Evolutionary conservation across 2,888 invertebrate species (phyloP), one percentile per base, ranked within the genome.

Genomic region (Melangyna quadrimaculata): DNA sequence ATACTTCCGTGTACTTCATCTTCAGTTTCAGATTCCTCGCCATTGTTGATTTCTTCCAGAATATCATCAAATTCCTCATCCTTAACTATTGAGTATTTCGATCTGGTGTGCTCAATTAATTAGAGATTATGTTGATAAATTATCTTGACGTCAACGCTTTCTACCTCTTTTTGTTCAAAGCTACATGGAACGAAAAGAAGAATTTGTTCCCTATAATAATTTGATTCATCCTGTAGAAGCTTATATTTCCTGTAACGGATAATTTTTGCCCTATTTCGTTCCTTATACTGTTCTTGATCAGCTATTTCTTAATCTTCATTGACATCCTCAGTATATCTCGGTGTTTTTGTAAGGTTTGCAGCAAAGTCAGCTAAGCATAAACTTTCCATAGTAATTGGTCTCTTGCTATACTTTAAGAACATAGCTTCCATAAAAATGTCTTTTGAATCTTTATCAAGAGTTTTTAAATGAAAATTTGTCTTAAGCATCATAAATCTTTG

Each of bases 401-500:
- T 45, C 29, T 48, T 61, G 45, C 75, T 67, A 43, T 55, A 75
- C 57, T 78, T 78, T 29, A 9, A 22, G n/a, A 70, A 43, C 22
- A 78, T 70, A 8, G 37, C 70, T 2, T 45, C 48, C 37, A 73
- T 67, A 17, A 67, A 79, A 8, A 79, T 65, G 12, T 79, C 67
- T 2, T 53, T 40, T 9, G 72, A 79, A 55, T 57, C 8, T 29
- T 32, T 14, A 6, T 73, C 27, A 8, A 79, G 57, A 4, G n/a
- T n/a, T 59, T 67, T 55, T 17, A 73, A 32, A 6, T 29, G 65
- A 12, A 32, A 35, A 32, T 73, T 67, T 27, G 57, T 19, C 32
- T 79, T 79, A 0, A 79, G 53, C 79, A 79, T 79, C 57, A 35
- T 51, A 3, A 73, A 55, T 10, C 67, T 65, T 8, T 65, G 19